Evolutionary conservation across 2,797 vertebrate species (phyloP), one percentile per base, ranked within the genome.

Genomic region (Psittacula derbiana): DNA sequence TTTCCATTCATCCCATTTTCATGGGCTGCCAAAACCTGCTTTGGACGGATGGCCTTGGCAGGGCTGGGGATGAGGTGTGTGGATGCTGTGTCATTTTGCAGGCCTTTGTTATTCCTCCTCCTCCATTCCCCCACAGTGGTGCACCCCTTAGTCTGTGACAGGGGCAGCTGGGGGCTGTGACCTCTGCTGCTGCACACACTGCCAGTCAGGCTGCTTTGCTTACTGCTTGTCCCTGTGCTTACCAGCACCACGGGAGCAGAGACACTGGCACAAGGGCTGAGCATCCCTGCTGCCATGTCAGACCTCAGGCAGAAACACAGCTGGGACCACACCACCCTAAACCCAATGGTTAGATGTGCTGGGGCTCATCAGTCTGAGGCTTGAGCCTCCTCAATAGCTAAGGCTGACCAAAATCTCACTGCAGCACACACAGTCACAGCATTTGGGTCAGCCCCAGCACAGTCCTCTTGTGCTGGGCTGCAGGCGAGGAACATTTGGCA

Each of bases 401-500:
- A 80, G 43, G 55, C 46, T 75, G 46, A 36, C 10, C 23, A 70
- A 84, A 93, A 67, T 53, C 67, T 94, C 10, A 1, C 10, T 17
- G 5, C 43, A 90, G 70, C 41, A 49, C 47, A 46, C 47, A 33
- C 6, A 90, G 16, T 36, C 43, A 33, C 60, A 89, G 86, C 11
- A 30, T 83, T 85, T 91, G 86, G 36, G 78, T 92, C 65, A 80
- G 18, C 19, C 30, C 5, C 0, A 0, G 31, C n/a, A 36, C 13
- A 70, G 52, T 16, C 14, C 64, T 95, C 60, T 64, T 67, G 43
- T 88, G 66, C 80, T 84, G 88, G 57, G 44, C 52, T 88, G 52
- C 61, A 80, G 76, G 47, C 67, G 24, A 93, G 75, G 64, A 92
- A 57, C 12, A 67, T 76, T 95, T 96, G 93, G 80, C 93, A 95